Base-by-base conservation (phyloP, 2,797 vertebrate species). In the Lacerta bilineata region DNA sequence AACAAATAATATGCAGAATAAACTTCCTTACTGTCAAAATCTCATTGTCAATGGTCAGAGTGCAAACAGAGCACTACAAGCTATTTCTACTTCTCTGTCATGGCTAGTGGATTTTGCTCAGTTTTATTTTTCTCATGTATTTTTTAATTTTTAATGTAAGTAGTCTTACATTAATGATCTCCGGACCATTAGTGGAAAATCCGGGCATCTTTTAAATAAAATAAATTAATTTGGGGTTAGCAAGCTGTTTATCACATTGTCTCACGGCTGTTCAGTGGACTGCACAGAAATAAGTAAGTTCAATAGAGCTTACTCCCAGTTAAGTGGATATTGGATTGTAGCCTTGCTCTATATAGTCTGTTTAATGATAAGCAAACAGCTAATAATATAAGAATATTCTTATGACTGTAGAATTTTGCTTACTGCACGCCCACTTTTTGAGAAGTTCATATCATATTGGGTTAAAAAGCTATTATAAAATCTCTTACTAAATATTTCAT, bases 401-500 rank as follows among this genome's bases (percentile, higher is more conserved):
- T 64, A 55, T 55, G 50, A 55, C 3, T 55, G 50, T 55, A 55
- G 50, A 55, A 55, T 55, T 55, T 55, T 55, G 50, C 50, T 55
- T 55, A 55, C 13, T 55, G 50, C 50, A 55, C 13, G 13, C 68
- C 68, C 29, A n/a, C 29, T n/a, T n/a, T 72, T 84, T 78, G 39
- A 78, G 27, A 79, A 68, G 33, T 50, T 85, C 64, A 85, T 29
- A 77, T 18, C 41, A 85, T 20, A 59, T 29, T 15, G 59, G 15
- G 50, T 39, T 50, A 78, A 80, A 80, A 59, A 23, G 41, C 50
- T 61, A 84, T 61, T 84, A 61, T 59, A 78, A 78, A 50, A 61
- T 64, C 7, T 69, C 41, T 69, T 46, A 15, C 15, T 59, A 59
- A 36, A n/a, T 80, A 59, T 33, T 43, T 25, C 36, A 39, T 68